A percentile compares a stretch with the other conserved stretches of the same genome.
Evolutionary conservation across 1,140 invertebrate species (phyloP).

Genomic region (Geopemphigus sp.): DNA sequence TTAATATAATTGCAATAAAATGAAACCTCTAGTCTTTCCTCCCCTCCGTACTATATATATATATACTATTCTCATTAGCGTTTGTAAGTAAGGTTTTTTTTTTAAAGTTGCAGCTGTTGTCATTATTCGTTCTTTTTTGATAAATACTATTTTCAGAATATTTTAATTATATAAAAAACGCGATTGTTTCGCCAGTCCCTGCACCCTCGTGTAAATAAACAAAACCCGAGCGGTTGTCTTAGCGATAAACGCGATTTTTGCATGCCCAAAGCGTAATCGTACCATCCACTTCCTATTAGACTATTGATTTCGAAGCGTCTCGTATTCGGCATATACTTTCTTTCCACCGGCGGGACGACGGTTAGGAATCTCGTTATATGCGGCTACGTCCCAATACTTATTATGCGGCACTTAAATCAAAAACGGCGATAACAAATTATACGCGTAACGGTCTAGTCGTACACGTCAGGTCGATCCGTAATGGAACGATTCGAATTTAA

Average conservation of each 20-base stretch:
- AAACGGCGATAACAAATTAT: too few species aligned
- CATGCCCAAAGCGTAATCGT: background rate
- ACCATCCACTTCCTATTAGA: background rate
- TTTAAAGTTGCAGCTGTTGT: background rate
- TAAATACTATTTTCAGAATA: background rate
- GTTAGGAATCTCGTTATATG: too few species aligned
- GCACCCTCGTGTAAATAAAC: background rate
- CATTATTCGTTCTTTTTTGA: background rate
- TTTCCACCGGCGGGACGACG: too few species aligned
- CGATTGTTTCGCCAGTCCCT: background rate
- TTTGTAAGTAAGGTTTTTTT: background rate
- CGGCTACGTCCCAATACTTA: too few species aligned
- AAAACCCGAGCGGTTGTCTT: background rate
- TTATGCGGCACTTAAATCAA: too few species aligned
- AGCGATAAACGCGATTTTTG: background rate
- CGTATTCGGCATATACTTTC: too few species aligned
- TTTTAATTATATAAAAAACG: background rate
- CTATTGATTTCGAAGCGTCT: constrained; percentile 9
- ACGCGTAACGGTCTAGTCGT: too few species aligned
- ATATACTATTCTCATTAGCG: background rate
- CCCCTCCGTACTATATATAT: background rate
- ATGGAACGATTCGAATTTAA: too few species aligned
- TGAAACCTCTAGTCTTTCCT: background rate
- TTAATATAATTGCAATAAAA: background rate
- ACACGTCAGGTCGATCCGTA: too few species aligned